Percentiles rank a stretch among this genome's conserved stretches.
Evolutionary conservation across 2,888 invertebrate genomes (phyloP).

Genomic region (Acronicta psi): DNA sequence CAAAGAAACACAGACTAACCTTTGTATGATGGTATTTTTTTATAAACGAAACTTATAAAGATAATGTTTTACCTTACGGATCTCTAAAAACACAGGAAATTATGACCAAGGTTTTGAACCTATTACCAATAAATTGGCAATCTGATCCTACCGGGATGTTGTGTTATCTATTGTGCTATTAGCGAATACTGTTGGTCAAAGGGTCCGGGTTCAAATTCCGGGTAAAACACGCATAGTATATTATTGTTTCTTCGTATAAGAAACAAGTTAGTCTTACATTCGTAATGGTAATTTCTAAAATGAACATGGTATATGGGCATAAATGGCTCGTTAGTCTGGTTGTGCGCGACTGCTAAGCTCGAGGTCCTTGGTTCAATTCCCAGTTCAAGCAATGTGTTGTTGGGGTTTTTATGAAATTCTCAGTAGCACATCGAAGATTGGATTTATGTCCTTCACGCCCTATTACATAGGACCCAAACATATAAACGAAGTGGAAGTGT

Average conservation of each 20-base stretch:
- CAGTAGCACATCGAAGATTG: too few relatives aligned
- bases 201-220: constrained; percentile 57
- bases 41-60: too few relatives aligned
- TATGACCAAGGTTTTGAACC: constrained; percentile 48
- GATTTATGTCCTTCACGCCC: too few relatives aligned
- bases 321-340: not conserved
- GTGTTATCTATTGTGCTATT: constrained; percentile 57
- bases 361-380: too few relatives aligned
- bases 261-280: constrained; percentile 32
- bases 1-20: too few relatives aligned
- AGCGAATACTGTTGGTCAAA: constrained; percentile 51
- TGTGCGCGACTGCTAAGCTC: too few relatives aligned
- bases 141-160: constrained; percentile 59
- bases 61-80: constrained; percentile 14
- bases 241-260: constrained; percentile 38
- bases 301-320: constrained; percentile 2
- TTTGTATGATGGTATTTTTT: too few relatives aligned
- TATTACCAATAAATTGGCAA: constrained; percentile 54
- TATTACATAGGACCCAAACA: too few relatives aligned
- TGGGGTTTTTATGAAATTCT: too few relatives aligned
- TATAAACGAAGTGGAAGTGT: too few relatives aligned
- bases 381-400: too few relatives aligned
- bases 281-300: constrained; percentile 31
- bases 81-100: constrained; percentile 44
- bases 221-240: constrained; percentile 37